Evolutionary conservation across 2,888 invertebrate genomes (phyloP).

Genomic region (Mesorhabditis spiculigera): DNA sequence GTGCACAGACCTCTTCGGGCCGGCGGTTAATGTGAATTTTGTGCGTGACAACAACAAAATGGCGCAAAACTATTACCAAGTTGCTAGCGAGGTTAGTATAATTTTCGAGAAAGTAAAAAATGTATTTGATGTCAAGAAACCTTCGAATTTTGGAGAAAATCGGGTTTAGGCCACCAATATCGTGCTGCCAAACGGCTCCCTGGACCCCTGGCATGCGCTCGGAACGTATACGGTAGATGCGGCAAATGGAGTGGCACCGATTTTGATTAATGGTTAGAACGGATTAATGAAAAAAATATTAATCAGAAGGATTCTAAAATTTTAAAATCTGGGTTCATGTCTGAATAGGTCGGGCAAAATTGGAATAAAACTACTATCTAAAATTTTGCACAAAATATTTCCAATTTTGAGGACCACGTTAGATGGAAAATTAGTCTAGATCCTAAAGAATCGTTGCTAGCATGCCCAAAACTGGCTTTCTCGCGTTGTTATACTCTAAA

Average conservation of each 20-base stretch:
- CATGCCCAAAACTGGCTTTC: no score
- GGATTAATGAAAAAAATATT: background rate
- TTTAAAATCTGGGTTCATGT: background rate
- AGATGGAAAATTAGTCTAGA: no score
- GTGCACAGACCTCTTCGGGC: slow-evolving; percentile 44
- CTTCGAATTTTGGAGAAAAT: background rate
- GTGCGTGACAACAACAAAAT: slow-evolving; percentile 21
- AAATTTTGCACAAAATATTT: no score
- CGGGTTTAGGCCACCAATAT: slow-evolving; percentile 32
- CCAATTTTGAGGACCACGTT: no score
- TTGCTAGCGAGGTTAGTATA: slow-evolving; percentile 12
- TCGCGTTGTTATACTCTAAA: no score
- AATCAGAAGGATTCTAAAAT: background rate
- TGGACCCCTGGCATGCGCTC: slow-evolving; percentile 51
- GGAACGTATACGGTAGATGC: slow-evolving; percentile 26
- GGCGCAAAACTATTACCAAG: slow-evolving; percentile 32
- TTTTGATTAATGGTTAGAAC: slow-evolving; percentile 26
- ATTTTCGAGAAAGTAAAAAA: slow-evolving; percentile 25
- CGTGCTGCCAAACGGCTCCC: slow-evolving; percentile 47
- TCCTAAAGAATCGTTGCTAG: no score
- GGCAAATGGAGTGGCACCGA: slow-evolving; percentile 13
- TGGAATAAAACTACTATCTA: no score
- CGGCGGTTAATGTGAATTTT: slow-evolving; percentile 19
- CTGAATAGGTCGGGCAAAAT: no score
- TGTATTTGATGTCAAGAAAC: background rate